phyloP scores from a whole-genome alignment of 2,797 vertebrate species.

The Galagoides demidoff region DNA sequence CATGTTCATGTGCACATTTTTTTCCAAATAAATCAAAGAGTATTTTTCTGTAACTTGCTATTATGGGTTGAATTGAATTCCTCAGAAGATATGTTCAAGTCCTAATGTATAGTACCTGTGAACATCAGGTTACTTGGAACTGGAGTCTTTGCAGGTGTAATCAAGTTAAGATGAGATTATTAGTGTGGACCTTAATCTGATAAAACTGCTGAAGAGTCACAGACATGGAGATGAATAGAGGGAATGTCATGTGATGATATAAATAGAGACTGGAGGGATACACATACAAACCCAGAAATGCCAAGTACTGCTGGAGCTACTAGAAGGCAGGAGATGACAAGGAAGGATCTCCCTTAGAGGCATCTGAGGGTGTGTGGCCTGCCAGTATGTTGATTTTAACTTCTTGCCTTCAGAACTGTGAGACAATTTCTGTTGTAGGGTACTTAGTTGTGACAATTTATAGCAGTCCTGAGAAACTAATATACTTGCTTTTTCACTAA shows the following conservation, averaged over 20 bases:
- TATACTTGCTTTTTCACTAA: not conserved
- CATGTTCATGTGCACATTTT: not conserved
- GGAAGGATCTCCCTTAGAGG: not conserved
- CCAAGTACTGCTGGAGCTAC: no score
- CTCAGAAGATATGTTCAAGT: not conserved
- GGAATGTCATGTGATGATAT: not conserved
- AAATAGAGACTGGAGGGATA: not conserved
- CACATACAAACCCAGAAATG: not conserved
- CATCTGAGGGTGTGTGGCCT: accelerated
- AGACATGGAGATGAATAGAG: not conserved
- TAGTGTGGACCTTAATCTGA: not conserved
- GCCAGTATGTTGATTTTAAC: not conserved
- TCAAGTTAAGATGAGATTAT: not conserved
- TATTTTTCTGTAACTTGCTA: not conserved
- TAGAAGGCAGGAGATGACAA: not conserved
- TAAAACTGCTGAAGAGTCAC: not conserved
- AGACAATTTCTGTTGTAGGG: not conserved
- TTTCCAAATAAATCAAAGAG: not conserved
- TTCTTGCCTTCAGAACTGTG: not conserved
- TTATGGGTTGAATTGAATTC: not conserved
- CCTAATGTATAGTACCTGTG: not conserved
- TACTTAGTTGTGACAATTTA: not conserved
- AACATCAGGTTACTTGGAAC: not conserved
- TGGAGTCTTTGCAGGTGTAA: not conserved
- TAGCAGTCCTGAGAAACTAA: not conserved